Evolutionary conservation across 2,888 invertebrate species (phyloP).

Genomic region (Cryptus armator): DNA sequence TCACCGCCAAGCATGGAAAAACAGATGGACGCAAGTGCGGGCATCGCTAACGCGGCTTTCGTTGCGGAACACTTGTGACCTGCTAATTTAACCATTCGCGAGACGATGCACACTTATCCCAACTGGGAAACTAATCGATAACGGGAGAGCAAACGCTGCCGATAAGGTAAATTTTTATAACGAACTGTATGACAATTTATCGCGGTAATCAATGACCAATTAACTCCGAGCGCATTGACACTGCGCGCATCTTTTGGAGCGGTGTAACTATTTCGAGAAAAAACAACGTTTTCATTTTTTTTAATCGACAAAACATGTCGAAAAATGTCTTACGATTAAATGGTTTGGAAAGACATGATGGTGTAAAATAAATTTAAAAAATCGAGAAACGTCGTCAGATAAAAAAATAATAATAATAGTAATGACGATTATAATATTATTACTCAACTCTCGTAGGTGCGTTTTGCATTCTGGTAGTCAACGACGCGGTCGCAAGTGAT

Average conservation of each 20-base stretch:
- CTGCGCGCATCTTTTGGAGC: not conserved
- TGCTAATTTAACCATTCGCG: constrained; percentile 30
- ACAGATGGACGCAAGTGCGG: constrained; percentile 85
- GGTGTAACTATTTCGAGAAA: too few relatives aligned
- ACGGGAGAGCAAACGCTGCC: constrained; percentile 31
- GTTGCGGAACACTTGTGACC: constrained; percentile 81
- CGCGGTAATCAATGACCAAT: not conserved
- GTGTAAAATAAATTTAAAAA: too few relatives aligned
- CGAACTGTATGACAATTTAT: not conserved
- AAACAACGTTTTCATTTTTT: too few relatives aligned
- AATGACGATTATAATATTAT: too few relatives aligned
- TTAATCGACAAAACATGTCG: too few relatives aligned
- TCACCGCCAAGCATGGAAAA: constrained; percentile 74
- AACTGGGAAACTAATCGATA: constrained; percentile 50
- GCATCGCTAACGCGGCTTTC: constrained; percentile 84
- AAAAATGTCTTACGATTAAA: too few relatives aligned
- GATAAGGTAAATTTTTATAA: constrained; percentile 44
- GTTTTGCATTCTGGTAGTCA: constrained; percentile 27
- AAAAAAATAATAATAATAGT: too few relatives aligned
- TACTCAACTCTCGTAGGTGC: not conserved
- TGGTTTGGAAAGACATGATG: too few relatives aligned
- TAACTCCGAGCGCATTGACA: not conserved
- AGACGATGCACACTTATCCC: constrained; percentile 63
- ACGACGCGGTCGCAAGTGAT: constrained; percentile 40
- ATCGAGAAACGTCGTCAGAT: too few relatives aligned